A percentile compares a stretch with the other conserved stretches of the same genome.
phyloP scores from a whole-genome alignment of 2,797 vertebrate species.

The Trachurus trachurus region DNA sequence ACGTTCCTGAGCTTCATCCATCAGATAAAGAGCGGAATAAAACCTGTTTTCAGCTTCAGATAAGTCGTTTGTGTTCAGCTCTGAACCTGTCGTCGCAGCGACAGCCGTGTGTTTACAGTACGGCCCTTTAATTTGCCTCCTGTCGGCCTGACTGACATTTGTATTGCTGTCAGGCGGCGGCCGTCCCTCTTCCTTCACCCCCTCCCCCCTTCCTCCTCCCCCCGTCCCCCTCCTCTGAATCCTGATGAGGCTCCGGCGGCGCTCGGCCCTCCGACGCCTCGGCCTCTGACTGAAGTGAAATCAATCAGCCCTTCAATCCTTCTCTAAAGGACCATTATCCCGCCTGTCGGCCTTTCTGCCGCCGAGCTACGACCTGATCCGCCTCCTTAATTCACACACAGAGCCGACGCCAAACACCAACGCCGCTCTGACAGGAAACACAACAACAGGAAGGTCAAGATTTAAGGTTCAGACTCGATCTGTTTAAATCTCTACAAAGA shows the following conservation, averaged over 20 bases:
- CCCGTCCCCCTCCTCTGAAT: slow-evolving; percentile 66
- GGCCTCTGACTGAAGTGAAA: slow-evolving; percentile 82
- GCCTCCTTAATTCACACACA: slow-evolving; percentile 47
- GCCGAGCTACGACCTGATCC: slow-evolving; percentile 57
- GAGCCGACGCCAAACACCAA: slow-evolving; percentile 18
- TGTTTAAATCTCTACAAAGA: slow-evolving; percentile 31
- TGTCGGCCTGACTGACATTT: slow-evolving; percentile 75
- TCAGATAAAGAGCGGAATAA: no score
- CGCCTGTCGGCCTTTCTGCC: slow-evolving; percentile 52
- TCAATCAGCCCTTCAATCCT: slow-evolving; percentile 84
- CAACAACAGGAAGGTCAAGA: slow-evolving; percentile 33
- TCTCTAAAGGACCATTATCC: slow-evolving; percentile 81
- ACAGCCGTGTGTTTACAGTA: slow-evolving; percentile 77
- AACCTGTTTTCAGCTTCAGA: not conserved
- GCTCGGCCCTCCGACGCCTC: slow-evolving; percentile 58
- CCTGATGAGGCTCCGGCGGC: slow-evolving; percentile 72
- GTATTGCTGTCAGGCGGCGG: slow-evolving; percentile 71
- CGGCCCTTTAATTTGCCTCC: slow-evolving; percentile 64
- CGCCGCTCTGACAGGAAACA: slow-evolving; percentile 24
- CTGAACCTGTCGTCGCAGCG: slow-evolving; percentile 24
- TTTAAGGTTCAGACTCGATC: slow-evolving; percentile 4
- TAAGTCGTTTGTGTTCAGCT: slow-evolving; percentile 21
- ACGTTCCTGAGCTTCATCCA: no score
- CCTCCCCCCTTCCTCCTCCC: slow-evolving; percentile 44
- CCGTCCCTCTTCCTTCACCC: slow-evolving; percentile 51